These are phyloP conservation scores for Anolis sagrei DNA, from an alignment of 2,113 vertebrate genomes.

Conservation along the genomic window DNA sequence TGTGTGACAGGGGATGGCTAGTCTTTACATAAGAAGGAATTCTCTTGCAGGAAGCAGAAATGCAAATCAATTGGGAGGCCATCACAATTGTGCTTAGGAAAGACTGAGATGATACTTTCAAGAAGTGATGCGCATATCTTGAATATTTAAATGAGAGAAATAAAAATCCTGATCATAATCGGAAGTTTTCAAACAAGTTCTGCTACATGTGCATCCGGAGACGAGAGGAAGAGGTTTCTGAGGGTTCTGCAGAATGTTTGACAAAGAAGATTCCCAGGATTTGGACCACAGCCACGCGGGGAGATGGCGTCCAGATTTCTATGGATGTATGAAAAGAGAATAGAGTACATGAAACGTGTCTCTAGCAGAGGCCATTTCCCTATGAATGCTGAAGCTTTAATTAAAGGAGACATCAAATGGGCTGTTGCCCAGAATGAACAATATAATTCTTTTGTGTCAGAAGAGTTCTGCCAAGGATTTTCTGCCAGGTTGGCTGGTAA, in stretches of 20 bases:
- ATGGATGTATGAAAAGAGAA: not conserved
- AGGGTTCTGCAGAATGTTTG: not conserved
- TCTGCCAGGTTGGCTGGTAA: no score
- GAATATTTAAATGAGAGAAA: accelerated
- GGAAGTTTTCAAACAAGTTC: not conserved
- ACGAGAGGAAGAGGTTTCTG: not conserved
- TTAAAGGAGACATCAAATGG: conserved; percentile 19
- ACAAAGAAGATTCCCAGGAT: accelerated
- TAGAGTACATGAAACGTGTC: not conserved
- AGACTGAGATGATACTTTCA: not conserved
- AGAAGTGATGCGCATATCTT: accelerated
- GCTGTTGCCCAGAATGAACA: not conserved
- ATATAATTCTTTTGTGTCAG: not conserved
- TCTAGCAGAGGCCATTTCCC: not conserved
- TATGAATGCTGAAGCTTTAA: not conserved
- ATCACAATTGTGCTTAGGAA: conserved; percentile 8
- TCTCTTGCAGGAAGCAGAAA: not conserved
- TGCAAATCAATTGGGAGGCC: not conserved
- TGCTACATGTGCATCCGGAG: conserved; percentile 3
- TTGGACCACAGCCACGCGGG: not conserved
- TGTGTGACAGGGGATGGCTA: no score
- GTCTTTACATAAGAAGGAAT: not conserved
- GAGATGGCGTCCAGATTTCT: not conserved
- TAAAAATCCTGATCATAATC: not conserved
- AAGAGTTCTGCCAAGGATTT: not conserved